phyloP scores from a whole-genome alignment of 2,888 invertebrate genomes.

The Apodemia zela region DNA sequence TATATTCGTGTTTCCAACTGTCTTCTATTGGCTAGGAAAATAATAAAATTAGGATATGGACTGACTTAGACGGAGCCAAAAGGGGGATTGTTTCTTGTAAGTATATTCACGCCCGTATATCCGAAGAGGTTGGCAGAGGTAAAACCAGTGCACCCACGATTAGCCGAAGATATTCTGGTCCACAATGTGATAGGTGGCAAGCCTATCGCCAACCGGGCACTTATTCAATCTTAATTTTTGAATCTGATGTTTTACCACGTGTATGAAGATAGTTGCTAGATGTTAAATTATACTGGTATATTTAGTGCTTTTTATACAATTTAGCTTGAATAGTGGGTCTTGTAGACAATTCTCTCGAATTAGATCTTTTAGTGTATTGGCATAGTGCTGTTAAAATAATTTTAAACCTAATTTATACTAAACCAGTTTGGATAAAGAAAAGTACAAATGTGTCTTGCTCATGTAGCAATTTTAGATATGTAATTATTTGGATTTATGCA shows the following conservation, averaged over 20 bases:
- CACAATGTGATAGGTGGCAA: no score
- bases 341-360: conserved; percentile 52
- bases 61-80: no score
- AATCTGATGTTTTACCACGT: conserved; percentile 24
- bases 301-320: conserved; percentile 3
- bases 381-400: conserved; percentile 45
- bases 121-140: no score
- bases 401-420: conserved; percentile 40
- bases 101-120: no score
- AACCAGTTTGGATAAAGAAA: conserved; percentile 48
- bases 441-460: conserved; percentile 76
- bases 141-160: no score
- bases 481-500: conserved; percentile 41
- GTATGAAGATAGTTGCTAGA: not conserved
- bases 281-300: not conserved
- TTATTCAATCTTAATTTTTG: no score
- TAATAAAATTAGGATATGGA: no score
- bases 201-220: no score
- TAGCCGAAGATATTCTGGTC: no score
- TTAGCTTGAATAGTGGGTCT: conserved; percentile 49
- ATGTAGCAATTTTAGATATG: conserved; percentile 63
- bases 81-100: no score
- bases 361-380: conserved; percentile 53
- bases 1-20: no score
- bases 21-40: no score